These are phyloP conservation scores for Fulica atra DNA, from an alignment of 2,113 vertebrate species.

Conservation along the genomic window DNA sequence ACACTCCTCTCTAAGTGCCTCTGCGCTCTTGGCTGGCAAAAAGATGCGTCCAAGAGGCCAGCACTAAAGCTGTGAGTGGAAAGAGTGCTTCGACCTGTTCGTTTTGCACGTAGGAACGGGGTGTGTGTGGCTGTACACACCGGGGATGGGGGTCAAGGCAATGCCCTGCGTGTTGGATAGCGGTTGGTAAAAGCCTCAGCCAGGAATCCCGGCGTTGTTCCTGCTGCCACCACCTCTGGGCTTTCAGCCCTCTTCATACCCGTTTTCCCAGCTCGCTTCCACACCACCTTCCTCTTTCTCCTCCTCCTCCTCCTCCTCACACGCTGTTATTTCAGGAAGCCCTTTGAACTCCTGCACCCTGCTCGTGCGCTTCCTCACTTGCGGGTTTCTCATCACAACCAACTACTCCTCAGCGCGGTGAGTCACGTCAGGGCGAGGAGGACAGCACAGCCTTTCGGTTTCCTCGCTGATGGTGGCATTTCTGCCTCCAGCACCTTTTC, in stretches of 20 bases:
- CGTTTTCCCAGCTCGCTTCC: not conserved
- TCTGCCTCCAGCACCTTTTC: not conserved
- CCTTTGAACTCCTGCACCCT: not conserved
- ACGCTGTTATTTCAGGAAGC: not conserved
- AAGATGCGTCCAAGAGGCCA: not conserved
- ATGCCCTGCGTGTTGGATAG: rapidly evolving
- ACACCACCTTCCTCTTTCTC: not conserved
- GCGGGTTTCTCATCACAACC: not conserved
- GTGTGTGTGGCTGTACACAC: too few species aligned
- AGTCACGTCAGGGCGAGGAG: rapidly evolving
- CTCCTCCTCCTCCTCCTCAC: not conserved
- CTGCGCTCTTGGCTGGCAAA: rapidly evolving
- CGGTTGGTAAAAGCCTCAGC: not conserved
- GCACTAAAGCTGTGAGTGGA: not conserved
- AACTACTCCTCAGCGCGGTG: rapidly evolving
- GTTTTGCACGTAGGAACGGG: rapidly evolving
- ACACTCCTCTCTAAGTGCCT: rapidly evolving
- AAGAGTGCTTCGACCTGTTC: rapidly evolving
- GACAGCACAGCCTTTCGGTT: not conserved
- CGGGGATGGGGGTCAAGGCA: too few species aligned
- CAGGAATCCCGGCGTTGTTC: not conserved
- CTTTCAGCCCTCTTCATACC: not conserved
- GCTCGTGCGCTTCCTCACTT: not conserved
- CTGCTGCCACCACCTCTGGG: rapidly evolving
- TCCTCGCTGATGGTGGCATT: not conserved